Evolutionary conservation across 2,797 vertebrate genomes (phyloP).

Genomic region (Eleutherodactylus coqui): DNA sequence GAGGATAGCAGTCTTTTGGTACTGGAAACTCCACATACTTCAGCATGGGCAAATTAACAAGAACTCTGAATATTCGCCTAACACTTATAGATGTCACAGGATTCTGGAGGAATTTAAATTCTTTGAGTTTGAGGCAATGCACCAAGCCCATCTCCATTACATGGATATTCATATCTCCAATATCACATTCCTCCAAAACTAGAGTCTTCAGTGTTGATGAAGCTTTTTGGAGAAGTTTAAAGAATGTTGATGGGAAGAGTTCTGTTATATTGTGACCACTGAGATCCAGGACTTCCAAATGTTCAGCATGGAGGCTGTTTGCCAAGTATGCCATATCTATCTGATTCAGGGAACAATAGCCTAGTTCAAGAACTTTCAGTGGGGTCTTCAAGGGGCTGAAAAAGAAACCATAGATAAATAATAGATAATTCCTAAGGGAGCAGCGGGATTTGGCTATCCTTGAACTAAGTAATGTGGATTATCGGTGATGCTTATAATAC

Average conservation of each 20-base stretch:
- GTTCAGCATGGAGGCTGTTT: slow-evolving; percentile 85
- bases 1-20: slow-evolving; percentile 89
- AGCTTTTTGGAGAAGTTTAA: slow-evolving; percentile 84
- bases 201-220: slow-evolving; percentile 81
- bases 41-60: slow-evolving; percentile 80
- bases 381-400: slow-evolving; percentile 87
- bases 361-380: slow-evolving; percentile 85
- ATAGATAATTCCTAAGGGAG: not conserved
- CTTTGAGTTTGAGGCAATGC: slow-evolving; percentile 79
- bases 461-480: not conserved
- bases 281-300: slow-evolving; percentile 86
- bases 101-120: slow-evolving; percentile 91
- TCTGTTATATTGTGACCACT: slow-evolving; percentile 86
- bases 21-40: slow-evolving; percentile 88
- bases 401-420: slow-evolving; percentile 57
- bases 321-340: slow-evolving; percentile 91
- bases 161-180: slow-evolving; percentile 81
- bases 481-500: too few relatives aligned
- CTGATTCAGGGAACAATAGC: slow-evolving; percentile 86
- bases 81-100: slow-evolving; percentile 83
- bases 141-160: slow-evolving; percentile 77
- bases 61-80: slow-evolving; percentile 76
- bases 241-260: slow-evolving; percentile 81
- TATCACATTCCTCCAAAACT: slow-evolving; percentile 87
- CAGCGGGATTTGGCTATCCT: not conserved